A percentile compares a stretch with the other conserved stretches of the same genome.
These are phyloP conservation scores for Papilio glaucus DNA, from an alignment of 1,140 invertebrate species.

Conservation along the genomic window DNA sequence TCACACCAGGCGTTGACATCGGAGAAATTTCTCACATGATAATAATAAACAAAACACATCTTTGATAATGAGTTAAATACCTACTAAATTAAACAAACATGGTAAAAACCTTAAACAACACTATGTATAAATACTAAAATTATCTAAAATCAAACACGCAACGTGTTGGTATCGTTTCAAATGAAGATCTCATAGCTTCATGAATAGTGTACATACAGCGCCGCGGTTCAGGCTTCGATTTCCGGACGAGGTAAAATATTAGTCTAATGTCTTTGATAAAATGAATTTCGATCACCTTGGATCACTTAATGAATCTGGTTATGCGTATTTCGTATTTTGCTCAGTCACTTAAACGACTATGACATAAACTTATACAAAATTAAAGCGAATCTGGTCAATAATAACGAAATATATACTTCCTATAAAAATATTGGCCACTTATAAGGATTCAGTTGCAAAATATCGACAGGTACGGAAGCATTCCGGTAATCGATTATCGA, in stretches of 20 bases:
- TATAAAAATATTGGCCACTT: background rate
- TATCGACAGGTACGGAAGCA: constrained; percentile 4
- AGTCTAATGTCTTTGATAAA: too few relatives aligned
- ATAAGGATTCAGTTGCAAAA: constrained; percentile 14
- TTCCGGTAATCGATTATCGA: background rate
- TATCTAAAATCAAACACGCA: constrained; percentile 6
- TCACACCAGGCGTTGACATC: background rate
- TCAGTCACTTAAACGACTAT: background rate
- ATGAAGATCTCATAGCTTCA: background rate
- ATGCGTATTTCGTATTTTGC: background rate
- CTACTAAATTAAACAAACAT: constrained; percentile 15
- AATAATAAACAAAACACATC: background rate
- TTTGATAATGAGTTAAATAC: constrained; percentile 32
- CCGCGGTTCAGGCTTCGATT: background rate
- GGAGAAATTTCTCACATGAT: constrained; percentile 26
- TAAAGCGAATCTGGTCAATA: background rate
- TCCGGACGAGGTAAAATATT: background rate
- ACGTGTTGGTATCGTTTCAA: background rate
- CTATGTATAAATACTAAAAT: background rate
- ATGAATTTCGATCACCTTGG: too few relatives aligned
- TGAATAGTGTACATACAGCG: background rate
- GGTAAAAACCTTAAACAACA: constrained; percentile 23
- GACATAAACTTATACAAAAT: background rate
- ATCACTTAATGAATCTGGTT: background rate
- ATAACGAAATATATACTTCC: background rate